A percentile compares a stretch with the other conserved stretches of the same genome.
phyloP scores from a whole-genome alignment of 2,888 invertebrate genomes.

The Fissipunctia ypsillon region DNA sequence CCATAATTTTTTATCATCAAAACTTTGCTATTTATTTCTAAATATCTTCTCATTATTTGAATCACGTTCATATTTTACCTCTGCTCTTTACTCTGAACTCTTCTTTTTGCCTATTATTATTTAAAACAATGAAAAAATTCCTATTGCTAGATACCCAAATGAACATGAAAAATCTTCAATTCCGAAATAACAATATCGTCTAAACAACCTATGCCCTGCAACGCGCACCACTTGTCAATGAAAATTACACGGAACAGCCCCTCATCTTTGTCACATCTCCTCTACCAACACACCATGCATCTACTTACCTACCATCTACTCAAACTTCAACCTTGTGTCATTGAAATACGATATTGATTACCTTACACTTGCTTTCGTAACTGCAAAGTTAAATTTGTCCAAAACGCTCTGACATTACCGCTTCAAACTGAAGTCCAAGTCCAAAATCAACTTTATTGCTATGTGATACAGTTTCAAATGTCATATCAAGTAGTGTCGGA shows the following conservation, averaged over 20 bases:
- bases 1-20: too few relatives aligned
- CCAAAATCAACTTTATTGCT: conserved; percentile 62
- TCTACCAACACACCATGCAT: conserved; percentile 47
- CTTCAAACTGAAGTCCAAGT: conserved; percentile 16
- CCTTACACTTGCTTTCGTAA: background rate
- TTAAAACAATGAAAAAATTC: background rate
- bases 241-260: conserved; percentile 84
- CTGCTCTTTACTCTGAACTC: too few relatives aligned
- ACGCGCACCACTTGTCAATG: conserved; percentile 80
- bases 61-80: too few relatives aligned
- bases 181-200: conserved; percentile 41
- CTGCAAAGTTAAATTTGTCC: conserved; percentile 37
- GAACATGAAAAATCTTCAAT: conserved; percentile 15
- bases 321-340: conserved; percentile 43
- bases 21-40: too few relatives aligned
- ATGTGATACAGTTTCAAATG: conserved; percentile 38
- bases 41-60: too few relatives aligned
- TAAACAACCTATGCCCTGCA: conserved; percentile 57
- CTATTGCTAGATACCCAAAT: background rate
- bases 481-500: conserved; percentile 20
- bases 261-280: conserved; percentile 81
- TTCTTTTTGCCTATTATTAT: background rate
- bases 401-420: conserved; percentile 30
- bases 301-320: background rate
- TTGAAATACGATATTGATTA: conserved; percentile 29